Evolutionary conservation across 2,888 invertebrate genomes (phyloP).

Genomic region (Chaetoderma sp.): DNA sequence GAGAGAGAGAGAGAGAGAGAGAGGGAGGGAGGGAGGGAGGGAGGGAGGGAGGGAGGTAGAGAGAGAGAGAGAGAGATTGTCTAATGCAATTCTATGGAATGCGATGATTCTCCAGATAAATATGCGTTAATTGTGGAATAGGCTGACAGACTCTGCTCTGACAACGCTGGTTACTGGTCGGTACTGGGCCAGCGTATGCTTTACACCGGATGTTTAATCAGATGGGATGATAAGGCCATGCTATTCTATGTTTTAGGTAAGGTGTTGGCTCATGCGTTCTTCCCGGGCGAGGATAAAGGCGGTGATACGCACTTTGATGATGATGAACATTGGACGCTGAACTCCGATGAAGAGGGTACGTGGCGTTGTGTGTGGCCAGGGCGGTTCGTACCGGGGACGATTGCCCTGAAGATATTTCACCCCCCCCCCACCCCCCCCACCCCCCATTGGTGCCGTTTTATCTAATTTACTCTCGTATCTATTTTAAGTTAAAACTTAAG

Average conservation of each 20-base stretch:
- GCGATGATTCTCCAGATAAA: too few species aligned
- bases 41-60: too few species aligned
- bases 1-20: not conserved
- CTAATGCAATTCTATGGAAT: not conserved
- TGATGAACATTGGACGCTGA: conserved; percentile 62
- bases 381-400: not conserved
- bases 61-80: too few species aligned
- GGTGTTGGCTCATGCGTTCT: conserved; percentile 67
- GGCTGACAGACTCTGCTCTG: not conserved
- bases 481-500: too few species aligned
- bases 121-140: not conserved
- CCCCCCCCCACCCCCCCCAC: not conserved
- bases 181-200: too few species aligned
- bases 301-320: conserved; percentile 69
- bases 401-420: not conserved
- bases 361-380: not conserved
- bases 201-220: too few species aligned
- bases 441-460: not conserved
- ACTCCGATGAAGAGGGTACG: conserved; percentile 41
- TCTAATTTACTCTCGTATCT: too few species aligned
- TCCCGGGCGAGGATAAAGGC: conserved; percentile 62
- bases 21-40: not conserved
- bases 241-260: conserved; percentile 60
- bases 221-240: too few species aligned
- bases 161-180: too few species aligned